Evolutionary conservation across 2,888 invertebrate genomes (phyloP).

Genomic region (Hydroisotoma schaefferi): DNA sequence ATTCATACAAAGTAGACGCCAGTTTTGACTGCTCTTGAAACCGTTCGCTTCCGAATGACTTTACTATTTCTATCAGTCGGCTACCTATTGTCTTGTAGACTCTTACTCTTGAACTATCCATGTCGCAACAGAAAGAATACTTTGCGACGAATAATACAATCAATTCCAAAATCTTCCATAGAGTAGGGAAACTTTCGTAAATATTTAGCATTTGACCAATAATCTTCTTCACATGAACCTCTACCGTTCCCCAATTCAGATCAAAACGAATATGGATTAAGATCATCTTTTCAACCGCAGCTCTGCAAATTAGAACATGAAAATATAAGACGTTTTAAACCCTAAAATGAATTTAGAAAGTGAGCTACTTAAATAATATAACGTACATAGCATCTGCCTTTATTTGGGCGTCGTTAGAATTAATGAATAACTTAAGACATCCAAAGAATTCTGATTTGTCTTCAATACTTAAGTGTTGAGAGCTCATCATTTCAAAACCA

Average conservation of each 20-base stretch:
- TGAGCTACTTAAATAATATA: no score
- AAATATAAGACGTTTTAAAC: no score
- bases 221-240: conserved; percentile 15
- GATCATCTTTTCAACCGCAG: conserved; percentile 8
- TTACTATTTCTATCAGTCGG: conserved; percentile 11
- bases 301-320: conserved; percentile 14
- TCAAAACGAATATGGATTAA: not conserved
- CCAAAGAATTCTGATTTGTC: conserved; percentile 41
- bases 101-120: not conserved
- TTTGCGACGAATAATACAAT: not conserved
- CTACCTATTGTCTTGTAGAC: not conserved
- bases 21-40: conserved; percentile 4
- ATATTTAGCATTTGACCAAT: conserved; percentile 1
- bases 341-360: no score
- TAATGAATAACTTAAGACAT: conserved; percentile 36
- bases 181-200: conserved; percentile 15
- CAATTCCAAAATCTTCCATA: not conserved
- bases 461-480: conserved; percentile 29
- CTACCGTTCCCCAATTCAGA: conserved; percentile 29
- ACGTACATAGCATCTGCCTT: conserved; percentile 30
- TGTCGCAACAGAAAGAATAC: not conserved
- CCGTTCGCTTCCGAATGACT: not conserved
- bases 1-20: conserved; percentile 13
- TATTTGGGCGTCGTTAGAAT: conserved; percentile 25
- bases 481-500: conserved; percentile 25